Evolutionary conservation across 2,113 vertebrate genomes (phyloP), one percentile per base, ranked within the genome.

Genomic region (Marcusenius ussheri): DNA sequence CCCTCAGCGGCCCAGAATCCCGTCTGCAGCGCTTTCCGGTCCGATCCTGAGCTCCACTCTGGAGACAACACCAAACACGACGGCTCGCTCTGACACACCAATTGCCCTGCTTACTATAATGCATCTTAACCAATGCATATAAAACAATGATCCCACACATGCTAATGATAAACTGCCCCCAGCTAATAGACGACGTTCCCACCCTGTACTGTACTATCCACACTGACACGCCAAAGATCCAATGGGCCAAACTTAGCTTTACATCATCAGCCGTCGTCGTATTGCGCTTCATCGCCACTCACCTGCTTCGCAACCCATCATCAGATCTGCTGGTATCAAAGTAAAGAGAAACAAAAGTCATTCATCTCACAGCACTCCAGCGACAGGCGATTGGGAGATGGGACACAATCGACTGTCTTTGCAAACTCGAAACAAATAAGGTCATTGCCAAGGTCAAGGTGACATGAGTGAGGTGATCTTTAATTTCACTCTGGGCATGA

Each of bases 381-480:
- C 2, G 1, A 9, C 49, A 39, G 21, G 31, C 1, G 3, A 87
- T 1, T 39, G 50, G 27, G 13, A 42, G 49, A 51, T 2, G 17
- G 10, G 35, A 56, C 24, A 56, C 50, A 5, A 19, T 35, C n/a
- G 39, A 39, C n/a, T 21, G 24, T 56, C 85, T 31, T 87, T 24
- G 42, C 58, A 90, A 31, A 84, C 49, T 8, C 93, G 91, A 94
- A 95, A 95, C 93, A 93, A 90, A 92, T 91, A 89, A 91, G 93
- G 92, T 93, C 92, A 92, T 86, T 4, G n/a, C 58, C 42, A 83
- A 80, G 93, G 93, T 95, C 94, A 94, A 91, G 84, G 91, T 92
- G 92, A 91, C 89, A 50, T 89, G 56, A 90, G 91, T 87, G 91
- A 91, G 91, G 89, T 92, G 92, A 92, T 93, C 94, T 93, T 89